A percentile compares a stretch with the other conserved stretches of the same genome.
Conservation (phyloP, 30 jellyfish, hydroid and myxozoan genomes). For the Aurelia sp. region DNA sequence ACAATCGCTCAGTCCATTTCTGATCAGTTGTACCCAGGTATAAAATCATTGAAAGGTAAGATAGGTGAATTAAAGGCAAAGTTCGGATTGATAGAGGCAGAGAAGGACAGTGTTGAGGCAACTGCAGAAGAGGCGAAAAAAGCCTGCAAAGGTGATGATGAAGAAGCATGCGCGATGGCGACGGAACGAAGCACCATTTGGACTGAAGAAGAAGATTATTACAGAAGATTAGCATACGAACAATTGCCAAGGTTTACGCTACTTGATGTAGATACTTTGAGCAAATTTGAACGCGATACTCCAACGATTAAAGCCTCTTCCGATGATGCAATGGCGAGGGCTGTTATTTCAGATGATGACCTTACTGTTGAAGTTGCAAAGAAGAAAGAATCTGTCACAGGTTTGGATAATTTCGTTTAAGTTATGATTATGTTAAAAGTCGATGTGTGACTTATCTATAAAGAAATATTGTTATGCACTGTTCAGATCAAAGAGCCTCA, state of each 20-base stretch:
- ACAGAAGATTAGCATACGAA: slow-evolving; percentile 62
- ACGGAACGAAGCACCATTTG: slow-evolving; percentile 13
- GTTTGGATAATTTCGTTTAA: slow-evolving; percentile 2
- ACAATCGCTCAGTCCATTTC: slow-evolving; percentile 67
- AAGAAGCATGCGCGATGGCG: slow-evolving; percentile 11
- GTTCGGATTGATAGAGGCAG: slow-evolving; percentile 54
- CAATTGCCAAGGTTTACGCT: slow-evolving; percentile 68
- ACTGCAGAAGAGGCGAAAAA: slow-evolving; percentile 55
- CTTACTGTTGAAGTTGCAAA: slow-evolving; percentile 5
- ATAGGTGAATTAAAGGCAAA: slow-evolving; percentile 43
- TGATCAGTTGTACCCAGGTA: slow-evolving; percentile 83
- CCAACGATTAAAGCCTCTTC: slow-evolving; percentile 57
- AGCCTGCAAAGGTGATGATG: slow-evolving; percentile 49
- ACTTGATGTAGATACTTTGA: slow-evolving; percentile 46
- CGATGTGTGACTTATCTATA: no score
- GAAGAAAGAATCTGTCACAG: slow-evolving; percentile 45
- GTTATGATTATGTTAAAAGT: no score
- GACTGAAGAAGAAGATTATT: slow-evolving; percentile 65
- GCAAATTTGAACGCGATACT: slow-evolving; percentile 31
- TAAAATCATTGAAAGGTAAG: slow-evolving; percentile 62
- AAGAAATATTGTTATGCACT: no score
- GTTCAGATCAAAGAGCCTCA: no score
- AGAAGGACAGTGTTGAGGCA: slow-evolving; percentile 55
- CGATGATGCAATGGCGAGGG: slow-evolving; percentile 72
- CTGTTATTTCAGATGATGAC: slow-evolving; percentile 21